Percentiles rank a stretch among this genome's conserved stretches.
phyloP scores from a whole-genome alignment of 2,113 vertebrate genomes.

The Globicephala melas region DNA sequence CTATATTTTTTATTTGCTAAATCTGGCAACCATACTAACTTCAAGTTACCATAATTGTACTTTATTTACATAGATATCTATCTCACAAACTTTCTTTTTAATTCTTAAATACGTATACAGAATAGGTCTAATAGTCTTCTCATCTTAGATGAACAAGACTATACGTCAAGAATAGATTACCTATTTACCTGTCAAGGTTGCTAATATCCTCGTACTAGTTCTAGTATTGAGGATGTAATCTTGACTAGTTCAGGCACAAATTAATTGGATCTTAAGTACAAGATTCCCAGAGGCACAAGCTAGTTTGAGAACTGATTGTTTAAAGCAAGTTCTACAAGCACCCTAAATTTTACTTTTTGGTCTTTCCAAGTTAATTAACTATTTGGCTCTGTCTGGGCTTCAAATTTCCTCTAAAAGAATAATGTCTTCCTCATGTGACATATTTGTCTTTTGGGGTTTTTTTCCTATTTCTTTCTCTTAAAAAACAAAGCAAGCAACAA shows the following conservation, averaged over 20 bases:
- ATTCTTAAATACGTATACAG: neutral
- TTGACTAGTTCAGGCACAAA: neutral
- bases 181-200: neutral
- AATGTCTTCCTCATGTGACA: neutral
- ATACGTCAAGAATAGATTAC: neutral
- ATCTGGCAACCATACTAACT: neutral
- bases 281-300: neutral
- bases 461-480: neutral
- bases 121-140: neutral
- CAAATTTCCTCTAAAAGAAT: neutral
- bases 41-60: neutral
- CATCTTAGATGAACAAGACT: neutral
- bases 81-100: neutral
- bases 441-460: neutral
- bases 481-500: too few relatives aligned
- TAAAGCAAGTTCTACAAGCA: neutral
- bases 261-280: neutral
- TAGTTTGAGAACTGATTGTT: neutral
- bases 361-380: neutral
- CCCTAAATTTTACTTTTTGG: neutral
- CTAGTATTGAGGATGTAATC: neutral
- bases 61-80: neutral
- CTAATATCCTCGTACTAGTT: neutral
- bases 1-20: constrained; percentile 1
- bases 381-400: neutral